These are phyloP conservation scores for Hirundichthys speculiger DNA, from an alignment of 2,113 vertebrate species.

Conservation along the genomic window DNA sequence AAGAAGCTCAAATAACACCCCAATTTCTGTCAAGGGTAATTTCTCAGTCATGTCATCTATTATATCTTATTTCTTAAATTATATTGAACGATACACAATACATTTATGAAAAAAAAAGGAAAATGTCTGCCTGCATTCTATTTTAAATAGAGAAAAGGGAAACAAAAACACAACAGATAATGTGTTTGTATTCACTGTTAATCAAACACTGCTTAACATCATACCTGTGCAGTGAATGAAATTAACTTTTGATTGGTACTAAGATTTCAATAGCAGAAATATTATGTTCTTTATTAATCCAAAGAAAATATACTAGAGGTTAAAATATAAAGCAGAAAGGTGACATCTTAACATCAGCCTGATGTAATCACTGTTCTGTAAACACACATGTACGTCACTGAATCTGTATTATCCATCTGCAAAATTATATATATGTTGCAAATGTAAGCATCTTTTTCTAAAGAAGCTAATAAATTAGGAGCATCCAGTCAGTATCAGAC, in stretches of 20 bases:
- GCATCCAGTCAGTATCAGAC: too few species aligned
- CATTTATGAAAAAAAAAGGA: conserved; percentile 18
- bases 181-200: conserved; percentile 36
- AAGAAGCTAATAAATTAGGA: too few species aligned
- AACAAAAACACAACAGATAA: conserved; percentile 3
- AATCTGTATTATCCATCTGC: too few species aligned
- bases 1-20: conserved; percentile 1
- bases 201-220: conserved; percentile 4
- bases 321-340: conserved; percentile 8
- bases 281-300: conserved; percentile 14
- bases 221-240: conserved; percentile 12
- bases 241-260: not conserved
- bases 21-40: not conserved
- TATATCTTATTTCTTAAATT: conserved; percentile 21
- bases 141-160: conserved; percentile 34
- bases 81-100: conserved; percentile 4
- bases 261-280: not conserved
- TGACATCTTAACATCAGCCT: not conserved
- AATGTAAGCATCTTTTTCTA: too few species aligned
- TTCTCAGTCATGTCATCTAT: conserved; percentile 2
- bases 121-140: not conserved
- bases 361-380: conserved; percentile 10
- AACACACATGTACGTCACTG: not conserved
- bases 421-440: too few species aligned
- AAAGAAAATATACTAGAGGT: conserved; percentile 18